A percentile compares a stretch with the other conserved stretches of the same genome.
These are phyloP conservation scores for Pseudochaenichthys georgianus DNA, from an alignment of 2,797 vertebrate species.

Conservation along the genomic window DNA sequence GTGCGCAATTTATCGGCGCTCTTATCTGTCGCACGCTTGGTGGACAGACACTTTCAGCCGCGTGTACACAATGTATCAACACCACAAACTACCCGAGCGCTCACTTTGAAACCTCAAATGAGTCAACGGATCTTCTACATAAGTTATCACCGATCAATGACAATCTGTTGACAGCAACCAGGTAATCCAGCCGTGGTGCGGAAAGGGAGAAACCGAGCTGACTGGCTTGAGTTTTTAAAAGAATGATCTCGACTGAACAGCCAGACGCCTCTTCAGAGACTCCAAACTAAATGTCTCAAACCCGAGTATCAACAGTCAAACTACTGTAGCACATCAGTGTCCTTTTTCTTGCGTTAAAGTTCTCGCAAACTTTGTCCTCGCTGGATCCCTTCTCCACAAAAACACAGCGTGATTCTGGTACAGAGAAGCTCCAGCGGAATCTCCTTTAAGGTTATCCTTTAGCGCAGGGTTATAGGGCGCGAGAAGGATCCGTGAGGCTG, in stretches of 20 bases:
- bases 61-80: constrained; percentile 20
- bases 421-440: constrained; percentile 46
- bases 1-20: constrained; percentile 39
- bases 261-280: constrained; percentile 36
- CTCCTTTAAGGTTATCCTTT: constrained; percentile 74
- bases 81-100: constrained; percentile 25
- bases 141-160: constrained; percentile 1
- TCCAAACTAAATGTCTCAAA: constrained; percentile 39
- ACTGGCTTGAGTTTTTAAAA: constrained; percentile 31
- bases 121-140: constrained; percentile 16
- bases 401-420: constrained; percentile 12
- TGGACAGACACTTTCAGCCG: constrained; percentile 43
- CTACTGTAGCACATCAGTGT: constrained; percentile 37
- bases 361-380: constrained; percentile 61
- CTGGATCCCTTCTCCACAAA: constrained; percentile 25
- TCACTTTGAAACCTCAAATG: constrained; percentile 23
- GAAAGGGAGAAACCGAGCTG: constrained; percentile 44
- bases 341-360: constrained; percentile 59
- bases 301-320: constrained; percentile 35
- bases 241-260: constrained; percentile 24
- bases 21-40: constrained; percentile 58
- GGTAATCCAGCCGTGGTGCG: constrained; percentile 68
- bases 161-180: constrained; percentile 19
- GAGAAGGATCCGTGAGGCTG: constrained; percentile 66
- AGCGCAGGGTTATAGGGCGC: constrained; percentile 43